Base-by-base conservation (phyloP, 1,140 invertebrate species). In the Stratiolaelaps scimitus region DNA sequence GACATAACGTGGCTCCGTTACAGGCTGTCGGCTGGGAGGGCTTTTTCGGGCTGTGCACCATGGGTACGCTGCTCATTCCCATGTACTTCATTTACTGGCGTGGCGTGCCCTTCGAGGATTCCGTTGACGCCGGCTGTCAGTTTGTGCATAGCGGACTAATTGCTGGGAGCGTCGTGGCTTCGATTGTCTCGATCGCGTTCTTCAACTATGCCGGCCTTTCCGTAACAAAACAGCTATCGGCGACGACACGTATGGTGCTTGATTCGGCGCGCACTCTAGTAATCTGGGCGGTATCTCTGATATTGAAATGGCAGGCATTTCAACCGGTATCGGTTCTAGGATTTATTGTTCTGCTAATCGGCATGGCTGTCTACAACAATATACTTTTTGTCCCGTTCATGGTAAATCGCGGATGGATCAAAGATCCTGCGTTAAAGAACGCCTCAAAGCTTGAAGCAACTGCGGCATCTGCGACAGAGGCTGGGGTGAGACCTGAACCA, bases 191-290 rank as follows among this genome's bases (percentile, higher is more conserved):
- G 17, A 74, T 23, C 65, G 91, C 91, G 1, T 92, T 95, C 74
- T 96, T 95, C 78, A 96, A 95, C 75, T 96, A 92, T 77, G 85
- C 90, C 73, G 92, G 92, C 23, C 85, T 97, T 28, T 89, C 85
- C 73, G 87, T 98, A 19, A 92, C 91, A 0, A 95, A 95, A 78
- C 88, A 93, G 76, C 81, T 89, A 68, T 89, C 84, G 47, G 89
- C 91, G 17, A 93, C 89, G 0, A 92, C 89, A 1, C 81, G 92
- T 71, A 90, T 94, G 85, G 85, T 95, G 5, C 78, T 95, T 40
- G 92, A 96, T 72, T 89, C 86, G 68, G 78, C 94, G 6, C 79
- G 92, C 68, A 93, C 91, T 0, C 76, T 95, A 15, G 80, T 94
- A 2, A 89, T 96, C 71, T 97, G 91, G 90, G 74, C 81, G 30